A percentile compares a stretch with the other conserved stretches of the same genome.
These are phyloP conservation scores for Setophaga kirtlandii DNA, from an alignment of 2,113 vertebrate genomes.

Conservation along the genomic window DNA sequence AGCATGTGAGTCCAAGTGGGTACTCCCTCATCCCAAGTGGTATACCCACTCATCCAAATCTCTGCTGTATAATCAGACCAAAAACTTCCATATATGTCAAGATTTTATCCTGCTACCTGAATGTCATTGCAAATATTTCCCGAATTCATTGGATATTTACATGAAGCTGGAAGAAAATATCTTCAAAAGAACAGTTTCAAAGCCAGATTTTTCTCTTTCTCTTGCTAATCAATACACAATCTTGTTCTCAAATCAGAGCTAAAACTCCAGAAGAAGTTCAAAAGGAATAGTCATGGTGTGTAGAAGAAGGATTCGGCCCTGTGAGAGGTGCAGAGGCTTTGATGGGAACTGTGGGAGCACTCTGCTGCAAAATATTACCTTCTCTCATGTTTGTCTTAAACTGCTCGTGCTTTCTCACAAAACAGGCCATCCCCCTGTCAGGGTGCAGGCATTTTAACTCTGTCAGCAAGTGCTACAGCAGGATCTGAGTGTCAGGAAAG, in stretches of 20 bases:
- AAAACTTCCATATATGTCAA: neutral
- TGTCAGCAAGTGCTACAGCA: too few species aligned
- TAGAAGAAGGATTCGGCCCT: neutral
- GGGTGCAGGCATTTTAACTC: neutral
- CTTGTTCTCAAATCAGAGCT: conserved; percentile 4
- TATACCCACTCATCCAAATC: neutral
- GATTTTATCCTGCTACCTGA: neutral
- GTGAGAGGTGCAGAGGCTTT: neutral
- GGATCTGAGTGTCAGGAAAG: neutral
- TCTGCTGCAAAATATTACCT: neutral
- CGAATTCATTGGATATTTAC: neutral
- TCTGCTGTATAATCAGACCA: neutral
- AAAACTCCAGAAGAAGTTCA: conserved; percentile 6
- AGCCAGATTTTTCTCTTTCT: neutral
- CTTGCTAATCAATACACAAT: conserved; percentile 7
- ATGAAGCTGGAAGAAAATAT: neutral
- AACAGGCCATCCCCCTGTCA: neutral
- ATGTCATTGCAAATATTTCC: neutral
- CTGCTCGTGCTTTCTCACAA: neutral
- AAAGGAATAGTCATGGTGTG: neutral
- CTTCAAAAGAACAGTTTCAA: conserved; percentile 44
- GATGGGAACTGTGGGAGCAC: neutral
- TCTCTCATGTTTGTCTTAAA: neutral
- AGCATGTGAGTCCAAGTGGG: neutral
- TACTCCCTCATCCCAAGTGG: neutral